Base-by-base conservation (phyloP, 2,797 vertebrate genomes). In the Limnodromus scolopaceus region DNA sequence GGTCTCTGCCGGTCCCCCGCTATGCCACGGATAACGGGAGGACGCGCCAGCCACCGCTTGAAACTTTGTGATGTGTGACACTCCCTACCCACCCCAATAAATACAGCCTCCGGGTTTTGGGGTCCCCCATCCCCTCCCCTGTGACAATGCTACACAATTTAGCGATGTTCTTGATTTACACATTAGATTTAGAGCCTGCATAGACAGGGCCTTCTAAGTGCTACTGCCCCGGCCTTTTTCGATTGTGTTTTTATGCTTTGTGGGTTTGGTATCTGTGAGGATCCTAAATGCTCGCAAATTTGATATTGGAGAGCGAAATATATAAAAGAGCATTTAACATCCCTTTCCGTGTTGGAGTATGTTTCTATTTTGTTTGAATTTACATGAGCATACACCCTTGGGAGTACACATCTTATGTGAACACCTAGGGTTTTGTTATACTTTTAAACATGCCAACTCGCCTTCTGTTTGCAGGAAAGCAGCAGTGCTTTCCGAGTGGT, bases 181-280 rank as follows among this genome's bases (percentile, higher is more conserved):
- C 45, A 0, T 4, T 22, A 1, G 11, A 7, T 32, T 2, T 8
- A 28, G 20, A 68, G 16, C 27, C 14, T 23, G 17, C 8, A 0
- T 3, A 24, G 20, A 2, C 8, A 17, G 17, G 65, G 34, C 64
- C 51, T 30, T 10, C 16, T 3, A 6, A 1, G 32, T 17, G 36
- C 23, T 13, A 2, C 32, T 79, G 66, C 6, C 9, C 13, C 3
- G 75, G 9, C 4, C 7, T 71, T 71, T 41, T 3, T 11, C 7
- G 0, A 10, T 3, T 43, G 16, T 2, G 0, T 18, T 25, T 55
- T 39, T 5, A 5, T 20, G 22, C 38, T 28, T 30, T 30, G 8
- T 38, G 45, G 1, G 12, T 27, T 45, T 13, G 24, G 7, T 36
- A 1, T 39, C 17, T 36, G 16, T 0, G 0, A 6, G 8, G 3